Conservation (phyloP, 2,888 invertebrate genomes). For the Pasiphila rectangulata region DNA sequence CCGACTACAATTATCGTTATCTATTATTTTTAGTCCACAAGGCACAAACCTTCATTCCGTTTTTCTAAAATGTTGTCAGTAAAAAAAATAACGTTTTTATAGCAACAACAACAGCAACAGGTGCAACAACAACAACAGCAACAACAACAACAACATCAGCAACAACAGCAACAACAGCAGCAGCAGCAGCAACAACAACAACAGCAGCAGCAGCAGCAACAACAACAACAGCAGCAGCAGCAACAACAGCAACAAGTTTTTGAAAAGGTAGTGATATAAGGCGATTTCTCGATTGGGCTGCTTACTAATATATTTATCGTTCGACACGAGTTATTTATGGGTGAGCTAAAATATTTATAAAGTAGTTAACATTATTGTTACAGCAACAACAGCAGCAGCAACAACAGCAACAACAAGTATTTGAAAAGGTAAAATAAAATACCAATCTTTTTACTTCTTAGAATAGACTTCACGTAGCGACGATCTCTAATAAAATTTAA, state of each 20-base stretch:
- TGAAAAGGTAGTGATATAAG: constrained; percentile 22
- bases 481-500: no score
- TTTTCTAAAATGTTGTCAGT: no score
- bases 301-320: background rate
- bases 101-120: constrained; percentile 39
- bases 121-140: constrained; percentile 60
- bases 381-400: constrained; percentile 55
- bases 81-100: constrained; percentile 34
- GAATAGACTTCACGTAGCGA: no score
- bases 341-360: constrained; percentile 56
- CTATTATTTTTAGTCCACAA: no score
- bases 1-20: no score
- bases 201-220: constrained; percentile 42
- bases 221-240: constrained; percentile 51
- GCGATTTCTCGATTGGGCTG: background rate
- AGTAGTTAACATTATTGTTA: constrained; percentile 49
- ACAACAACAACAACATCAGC: constrained; percentile 52
- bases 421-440: constrained; percentile 26
- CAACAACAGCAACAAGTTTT: constrained; percentile 67
- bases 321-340: constrained; percentile 33
- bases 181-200: constrained; percentile 38
- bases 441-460: no score
- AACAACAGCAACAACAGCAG: constrained; percentile 48
- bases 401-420: constrained; percentile 46
- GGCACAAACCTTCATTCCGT: no score